These are phyloP conservation scores for Trissolcus brochymenae DNA, from an alignment of 2,888 invertebrate species.

Conservation along the genomic window DNA sequence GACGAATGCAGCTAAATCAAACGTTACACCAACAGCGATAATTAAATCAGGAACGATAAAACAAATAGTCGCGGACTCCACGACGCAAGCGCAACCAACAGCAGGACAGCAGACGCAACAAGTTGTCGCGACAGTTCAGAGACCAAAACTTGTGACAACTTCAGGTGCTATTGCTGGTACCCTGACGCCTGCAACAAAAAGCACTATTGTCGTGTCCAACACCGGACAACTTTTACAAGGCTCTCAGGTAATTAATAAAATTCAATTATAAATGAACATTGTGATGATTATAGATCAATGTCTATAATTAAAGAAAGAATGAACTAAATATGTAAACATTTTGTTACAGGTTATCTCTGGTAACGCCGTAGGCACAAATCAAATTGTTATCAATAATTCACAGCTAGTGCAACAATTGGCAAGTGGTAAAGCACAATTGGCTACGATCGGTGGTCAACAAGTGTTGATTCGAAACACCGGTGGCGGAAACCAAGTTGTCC, in stretches of 20 bases:
- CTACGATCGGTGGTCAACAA: constrained; percentile 90
- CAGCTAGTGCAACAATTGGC: constrained; percentile 87
- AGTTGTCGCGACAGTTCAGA: constrained; percentile 64
- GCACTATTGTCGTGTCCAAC: constrained; percentile 70
- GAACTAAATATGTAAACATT: neutral
- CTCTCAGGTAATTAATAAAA: constrained; percentile 43
- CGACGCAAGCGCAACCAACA: constrained; percentile 68
- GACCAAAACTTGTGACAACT: constrained; percentile 63
- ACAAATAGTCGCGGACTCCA: constrained; percentile 66
- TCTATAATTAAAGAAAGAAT: too few relatives aligned
- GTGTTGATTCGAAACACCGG: constrained; percentile 84
- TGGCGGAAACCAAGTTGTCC: constrained; percentile 86
- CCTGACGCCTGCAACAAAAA: constrained; percentile 65
- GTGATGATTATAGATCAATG: too few relatives aligned
- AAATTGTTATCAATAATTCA: constrained; percentile 87
- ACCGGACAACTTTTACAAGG: constrained; percentile 72
- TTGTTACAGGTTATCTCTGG: constrained; percentile 74
- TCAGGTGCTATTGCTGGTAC: constrained; percentile 58
- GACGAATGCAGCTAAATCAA: constrained; percentile 53
- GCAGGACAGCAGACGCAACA: constrained; percentile 61
- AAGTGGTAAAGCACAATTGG: constrained; percentile 88
- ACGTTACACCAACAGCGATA: constrained; percentile 61
- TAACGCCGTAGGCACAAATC: constrained; percentile 77
- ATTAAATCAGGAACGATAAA: constrained; percentile 66
- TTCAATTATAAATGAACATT: neutral